These are phyloP conservation scores for Sceloporus undulatus DNA, from an alignment of 2,113 vertebrate genomes.

Conservation along the genomic window DNA sequence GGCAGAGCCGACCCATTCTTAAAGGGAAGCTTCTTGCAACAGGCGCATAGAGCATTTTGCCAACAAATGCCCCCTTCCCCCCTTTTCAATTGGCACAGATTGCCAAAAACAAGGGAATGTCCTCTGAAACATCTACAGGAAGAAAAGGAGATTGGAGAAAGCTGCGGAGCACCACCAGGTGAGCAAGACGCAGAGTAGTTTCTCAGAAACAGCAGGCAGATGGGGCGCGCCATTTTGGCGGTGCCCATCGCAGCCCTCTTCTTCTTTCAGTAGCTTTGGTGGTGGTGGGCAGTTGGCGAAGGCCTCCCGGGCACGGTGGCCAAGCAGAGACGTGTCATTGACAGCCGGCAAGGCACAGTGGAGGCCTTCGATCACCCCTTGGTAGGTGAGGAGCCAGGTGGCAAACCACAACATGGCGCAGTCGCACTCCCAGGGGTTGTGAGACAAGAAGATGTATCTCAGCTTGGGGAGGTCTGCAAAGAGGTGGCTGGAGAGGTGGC, in stretches of 20 bases:
- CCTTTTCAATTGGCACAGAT: not conserved
- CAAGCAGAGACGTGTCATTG: rapidly evolving
- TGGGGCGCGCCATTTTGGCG: rapidly evolving
- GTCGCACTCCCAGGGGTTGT: conserved; percentile 71
- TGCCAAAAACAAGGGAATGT: not conserved
- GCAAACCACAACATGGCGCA: conserved; percentile 65
- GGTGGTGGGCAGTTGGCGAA: not conserved
- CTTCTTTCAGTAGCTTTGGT: not conserved
- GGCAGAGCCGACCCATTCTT: not conserved
- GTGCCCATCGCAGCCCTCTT: conserved; percentile 52
- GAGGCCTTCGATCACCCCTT: conserved; percentile 37
- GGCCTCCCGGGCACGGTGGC: rapidly evolving
- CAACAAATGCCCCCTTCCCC: not conserved
- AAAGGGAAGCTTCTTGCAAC: not conserved
- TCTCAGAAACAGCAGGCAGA: rapidly evolving
- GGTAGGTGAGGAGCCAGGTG: rapidly evolving
- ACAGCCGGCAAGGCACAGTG: conserved; percentile 40
- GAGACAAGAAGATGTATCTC: conserved; percentile 55
- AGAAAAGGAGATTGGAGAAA: rapidly evolving
- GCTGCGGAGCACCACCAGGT: not conserved
- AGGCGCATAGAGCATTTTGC: too few species aligned
- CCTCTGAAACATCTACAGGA: not conserved
- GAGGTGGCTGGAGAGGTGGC: conserved; percentile 51
- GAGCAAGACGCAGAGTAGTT: conserved; percentile 22
- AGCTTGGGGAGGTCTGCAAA: conserved; percentile 36